These are phyloP conservation scores for Plectropomus leopardus DNA, from an alignment of 2,113 vertebrate species.

Conservation along the genomic window DNA sequence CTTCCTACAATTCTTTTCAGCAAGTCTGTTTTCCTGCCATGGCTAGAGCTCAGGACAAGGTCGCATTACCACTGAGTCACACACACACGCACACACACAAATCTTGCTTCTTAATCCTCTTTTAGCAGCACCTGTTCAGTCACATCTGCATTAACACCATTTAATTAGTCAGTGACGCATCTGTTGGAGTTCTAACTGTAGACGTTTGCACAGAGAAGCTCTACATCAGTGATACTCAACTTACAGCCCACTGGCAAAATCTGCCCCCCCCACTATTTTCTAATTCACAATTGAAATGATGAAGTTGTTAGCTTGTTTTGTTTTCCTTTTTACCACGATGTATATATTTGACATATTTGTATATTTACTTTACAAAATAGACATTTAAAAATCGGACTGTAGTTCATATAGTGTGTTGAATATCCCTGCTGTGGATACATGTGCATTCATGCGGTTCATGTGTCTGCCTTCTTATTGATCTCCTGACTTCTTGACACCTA, in stretches of 20 bases:
- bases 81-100: conserved; percentile 29
- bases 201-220: neutral
- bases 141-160: conserved; percentile 51
- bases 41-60: conserved; percentile 57
- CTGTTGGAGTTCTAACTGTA: conserved; percentile 22
- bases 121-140: conserved; percentile 58
- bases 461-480: neutral
- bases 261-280: too few relatives aligned
- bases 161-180: conserved; percentile 41
- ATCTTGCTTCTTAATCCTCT: conserved; percentile 54
- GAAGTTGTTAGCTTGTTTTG: too few relatives aligned
- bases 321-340: too few relatives aligned
- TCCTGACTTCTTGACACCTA: neutral
- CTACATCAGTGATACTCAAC: too few relatives aligned
- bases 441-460: too few relatives aligned
- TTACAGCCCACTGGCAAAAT: too few relatives aligned
- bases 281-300: too few relatives aligned
- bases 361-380: too few relatives aligned
- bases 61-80: conserved; percentile 31
- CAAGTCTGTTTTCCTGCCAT: conserved; percentile 55
- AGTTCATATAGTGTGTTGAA: too few relatives aligned
- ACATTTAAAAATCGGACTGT: too few relatives aligned
- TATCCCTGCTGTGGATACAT: too few relatives aligned
- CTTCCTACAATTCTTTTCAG: conserved; percentile 73
- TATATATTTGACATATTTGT: too few relatives aligned